Conservation (phyloP, 1,140 invertebrate genomes). For the Formica selysi region DNA sequence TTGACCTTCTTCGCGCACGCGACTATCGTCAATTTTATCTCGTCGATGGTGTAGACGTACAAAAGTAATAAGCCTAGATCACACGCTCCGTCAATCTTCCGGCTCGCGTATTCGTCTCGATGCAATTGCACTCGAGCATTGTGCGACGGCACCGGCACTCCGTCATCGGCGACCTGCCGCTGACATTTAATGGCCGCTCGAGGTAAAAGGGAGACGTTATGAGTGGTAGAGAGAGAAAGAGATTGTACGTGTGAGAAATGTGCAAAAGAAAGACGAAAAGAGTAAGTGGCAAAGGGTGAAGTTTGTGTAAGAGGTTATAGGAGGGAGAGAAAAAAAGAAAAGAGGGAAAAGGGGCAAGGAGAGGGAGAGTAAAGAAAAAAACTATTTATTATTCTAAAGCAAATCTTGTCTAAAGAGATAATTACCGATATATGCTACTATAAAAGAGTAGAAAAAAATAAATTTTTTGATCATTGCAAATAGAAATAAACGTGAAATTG, state of each 20-base stretch:
- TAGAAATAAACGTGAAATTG: not conserved
- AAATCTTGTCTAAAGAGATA: constrained; percentile 21
- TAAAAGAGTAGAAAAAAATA: not conserved
- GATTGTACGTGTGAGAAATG: constrained; percentile 28
- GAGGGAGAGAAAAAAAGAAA: constrained; percentile 18
- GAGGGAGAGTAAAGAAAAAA: constrained; percentile 1
- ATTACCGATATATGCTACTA: not conserved
- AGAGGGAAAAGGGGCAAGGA: not conserved
- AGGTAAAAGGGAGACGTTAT: constrained; percentile 67
- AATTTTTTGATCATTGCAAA: not conserved
- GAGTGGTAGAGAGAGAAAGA: constrained; percentile 36
- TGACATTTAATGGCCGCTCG: constrained; percentile 73
- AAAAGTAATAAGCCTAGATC: constrained; percentile 69
- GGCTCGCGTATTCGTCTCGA: constrained; percentile 66
- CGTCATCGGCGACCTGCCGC: constrained; percentile 70
- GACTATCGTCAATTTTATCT: not conserved
- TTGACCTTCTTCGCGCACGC: too few species aligned
- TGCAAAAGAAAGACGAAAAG: constrained; percentile 25
- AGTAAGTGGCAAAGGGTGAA: constrained; percentile 6
- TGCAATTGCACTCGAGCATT: constrained; percentile 74
- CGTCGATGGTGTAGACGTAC: constrained; percentile 29
- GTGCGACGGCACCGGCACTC: constrained; percentile 67
- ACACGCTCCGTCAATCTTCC: constrained; percentile 66
- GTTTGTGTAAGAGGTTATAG: constrained; percentile 25
- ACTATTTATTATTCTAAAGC: constrained; percentile 42